Conservation (phyloP, 2,888 invertebrate species). For the Barypeithes pellucidus region DNA sequence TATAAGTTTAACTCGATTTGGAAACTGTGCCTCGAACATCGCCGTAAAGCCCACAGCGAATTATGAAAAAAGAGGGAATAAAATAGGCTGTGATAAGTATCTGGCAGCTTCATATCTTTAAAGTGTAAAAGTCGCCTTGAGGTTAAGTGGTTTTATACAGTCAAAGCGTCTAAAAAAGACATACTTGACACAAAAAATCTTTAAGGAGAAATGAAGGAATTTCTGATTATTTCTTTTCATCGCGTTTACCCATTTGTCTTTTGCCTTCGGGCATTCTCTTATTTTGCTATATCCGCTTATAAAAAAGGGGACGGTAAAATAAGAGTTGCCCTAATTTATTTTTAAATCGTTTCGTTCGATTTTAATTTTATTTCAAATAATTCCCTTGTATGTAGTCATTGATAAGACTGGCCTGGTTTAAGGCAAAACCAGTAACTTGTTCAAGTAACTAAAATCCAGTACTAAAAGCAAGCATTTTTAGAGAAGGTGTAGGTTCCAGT, state of each 20-base stretch:
- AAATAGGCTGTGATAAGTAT: conserved; percentile 31
- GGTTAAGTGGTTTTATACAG: conserved; percentile 44
- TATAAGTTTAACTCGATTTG: no score
- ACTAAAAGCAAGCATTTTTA: no score
- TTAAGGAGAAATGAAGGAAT: conserved; percentile 24
- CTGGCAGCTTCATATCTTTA: conserved; percentile 36
- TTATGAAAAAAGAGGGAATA: conserved; percentile 9
- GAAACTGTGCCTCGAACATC: no score
- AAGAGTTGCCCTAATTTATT: conserved; percentile 1
- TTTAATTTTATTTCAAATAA: no score
- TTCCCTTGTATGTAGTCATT: no score
- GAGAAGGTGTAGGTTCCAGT: no score
- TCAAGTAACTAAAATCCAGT: no score
- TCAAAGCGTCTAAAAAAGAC: conserved; percentile 43
- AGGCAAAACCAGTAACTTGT: no score
- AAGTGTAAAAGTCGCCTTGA: conserved; percentile 35
- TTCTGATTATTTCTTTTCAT: conserved; percentile 20
- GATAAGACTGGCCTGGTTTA: no score
- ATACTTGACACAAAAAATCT: conserved; percentile 49
- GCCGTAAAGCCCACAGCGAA: not conserved
- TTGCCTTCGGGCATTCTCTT: not conserved
- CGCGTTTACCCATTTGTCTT: not conserved
- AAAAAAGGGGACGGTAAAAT: not conserved
- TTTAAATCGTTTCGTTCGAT: no score
- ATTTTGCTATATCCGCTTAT: conserved; percentile 11